These are phyloP conservation scores for Latrodectus hesperus DNA, from an alignment of 2,888 invertebrate species.

Conservation along the genomic window DNA sequence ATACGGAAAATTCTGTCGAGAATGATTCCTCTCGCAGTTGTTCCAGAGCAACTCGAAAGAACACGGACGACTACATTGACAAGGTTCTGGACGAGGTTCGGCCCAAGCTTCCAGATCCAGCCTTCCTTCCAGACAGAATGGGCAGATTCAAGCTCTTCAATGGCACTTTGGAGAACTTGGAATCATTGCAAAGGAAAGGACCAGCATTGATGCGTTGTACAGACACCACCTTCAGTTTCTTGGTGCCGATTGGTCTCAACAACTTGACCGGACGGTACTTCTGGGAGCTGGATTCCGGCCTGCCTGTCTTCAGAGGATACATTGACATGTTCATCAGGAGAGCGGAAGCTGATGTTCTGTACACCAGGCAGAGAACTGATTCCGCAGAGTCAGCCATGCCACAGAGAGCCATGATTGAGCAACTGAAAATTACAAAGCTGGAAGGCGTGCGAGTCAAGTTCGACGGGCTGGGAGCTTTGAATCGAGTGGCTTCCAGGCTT, in stretches of 20 bases:
- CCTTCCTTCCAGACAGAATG: conserved; percentile 38
- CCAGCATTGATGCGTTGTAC: conserved; percentile 50
- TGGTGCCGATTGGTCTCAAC: conserved; percentile 39
- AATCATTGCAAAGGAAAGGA: conserved; percentile 18
- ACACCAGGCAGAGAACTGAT: conserved; percentile 17
- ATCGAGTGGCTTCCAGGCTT: conserved; percentile 39
- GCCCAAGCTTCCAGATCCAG: conserved; percentile 53
- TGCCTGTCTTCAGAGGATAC: conserved; percentile 44
- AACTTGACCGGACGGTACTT: conserved; percentile 51
- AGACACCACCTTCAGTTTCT: conserved; percentile 38
- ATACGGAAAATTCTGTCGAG: no score
- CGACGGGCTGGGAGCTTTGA: conserved; percentile 49
- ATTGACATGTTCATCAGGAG: conserved; percentile 27
- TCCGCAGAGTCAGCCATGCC: not conserved
- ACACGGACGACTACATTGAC: conserved; percentile 59
- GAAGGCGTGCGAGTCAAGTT: conserved; percentile 47
- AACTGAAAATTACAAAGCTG: conserved; percentile 44
- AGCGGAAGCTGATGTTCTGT: conserved; percentile 32
- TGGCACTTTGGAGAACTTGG: conserved; percentile 44
- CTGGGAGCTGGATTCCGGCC: conserved; percentile 49
- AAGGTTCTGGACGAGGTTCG: conserved; percentile 42
- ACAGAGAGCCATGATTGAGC: conserved; percentile 28
- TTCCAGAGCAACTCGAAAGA: conserved; percentile 12
- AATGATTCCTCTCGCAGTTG: not conserved
- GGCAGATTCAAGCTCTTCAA: conserved; percentile 57